Evolutionary conservation across 2,797 vertebrate genomes (phyloP).

Genomic region (Pithecia hirsuta): DNA sequence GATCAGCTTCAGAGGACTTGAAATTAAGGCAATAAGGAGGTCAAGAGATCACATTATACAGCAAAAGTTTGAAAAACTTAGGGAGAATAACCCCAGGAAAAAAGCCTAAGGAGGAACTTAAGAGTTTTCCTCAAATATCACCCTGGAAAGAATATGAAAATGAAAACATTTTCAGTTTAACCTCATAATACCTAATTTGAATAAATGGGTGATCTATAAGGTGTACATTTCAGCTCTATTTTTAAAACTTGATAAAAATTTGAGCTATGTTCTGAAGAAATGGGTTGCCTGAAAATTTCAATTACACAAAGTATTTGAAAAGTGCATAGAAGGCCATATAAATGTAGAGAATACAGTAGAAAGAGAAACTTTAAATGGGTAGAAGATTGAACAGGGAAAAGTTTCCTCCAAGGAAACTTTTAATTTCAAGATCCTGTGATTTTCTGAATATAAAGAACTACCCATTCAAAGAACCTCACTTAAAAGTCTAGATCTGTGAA

Average conservation of each 20-base stretch:
- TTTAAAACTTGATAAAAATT: conserved; percentile 38
- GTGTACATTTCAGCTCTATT: not conserved
- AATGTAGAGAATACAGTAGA: not conserved
- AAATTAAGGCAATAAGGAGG: not conserved
- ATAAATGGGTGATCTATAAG: not conserved
- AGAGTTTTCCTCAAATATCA: not conserved
- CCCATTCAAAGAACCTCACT: not conserved
- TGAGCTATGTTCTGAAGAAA: not conserved
- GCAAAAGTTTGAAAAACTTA: not conserved
- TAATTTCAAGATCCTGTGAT: not conserved
- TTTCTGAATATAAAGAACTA: not conserved
- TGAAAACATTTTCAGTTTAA: not conserved
- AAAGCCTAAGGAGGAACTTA: not conserved
- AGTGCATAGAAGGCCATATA: not conserved
- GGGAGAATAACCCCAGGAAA: not conserved
- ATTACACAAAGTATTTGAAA: conserved; percentile 19
- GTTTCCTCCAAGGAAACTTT: not conserved
- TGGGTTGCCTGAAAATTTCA: not conserved
- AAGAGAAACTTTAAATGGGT: not conserved
- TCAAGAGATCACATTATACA: not conserved
- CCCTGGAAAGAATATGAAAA: not conserved
- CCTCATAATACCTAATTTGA: not conserved
- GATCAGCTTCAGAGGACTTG: not conserved
- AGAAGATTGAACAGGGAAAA: not conserved
- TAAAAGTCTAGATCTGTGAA: not conserved